Conservation (phyloP, 2,797 vertebrate genomes). For the Chelmon rostratus region DNA sequence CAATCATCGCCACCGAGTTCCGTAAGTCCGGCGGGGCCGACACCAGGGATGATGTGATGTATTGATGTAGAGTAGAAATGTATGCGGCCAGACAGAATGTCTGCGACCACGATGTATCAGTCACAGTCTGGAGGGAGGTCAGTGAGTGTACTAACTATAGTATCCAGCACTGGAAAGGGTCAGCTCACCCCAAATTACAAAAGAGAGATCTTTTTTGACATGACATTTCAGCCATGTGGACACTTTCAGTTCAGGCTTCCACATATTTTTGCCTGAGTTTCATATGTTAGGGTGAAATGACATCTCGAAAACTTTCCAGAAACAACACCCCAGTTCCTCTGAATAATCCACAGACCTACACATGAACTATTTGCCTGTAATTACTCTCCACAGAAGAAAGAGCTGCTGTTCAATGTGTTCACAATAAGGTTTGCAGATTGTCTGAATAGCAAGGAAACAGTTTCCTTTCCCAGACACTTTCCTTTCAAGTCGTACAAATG, state of each 20-base stretch:
- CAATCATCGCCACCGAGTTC: slow-evolving; percentile 94
- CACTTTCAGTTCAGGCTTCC: background rate
- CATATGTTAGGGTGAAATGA: too few species aligned
- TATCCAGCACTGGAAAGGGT: background rate
- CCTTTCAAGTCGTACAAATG: background rate
- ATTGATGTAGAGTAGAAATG: slow-evolving; percentile 12
- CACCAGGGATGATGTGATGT: slow-evolving; percentile 12
- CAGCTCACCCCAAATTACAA: background rate
- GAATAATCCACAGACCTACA: background rate
- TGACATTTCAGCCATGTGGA: too few species aligned
- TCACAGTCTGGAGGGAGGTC: background rate
- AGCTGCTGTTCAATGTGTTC: background rate
- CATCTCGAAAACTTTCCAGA: too few species aligned
- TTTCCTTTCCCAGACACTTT: background rate
- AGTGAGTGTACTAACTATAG: background rate
- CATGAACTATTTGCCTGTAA: background rate
- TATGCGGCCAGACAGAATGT: slow-evolving; percentile 9
- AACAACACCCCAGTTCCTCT: background rate
- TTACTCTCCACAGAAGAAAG: background rate
- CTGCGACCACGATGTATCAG: background rate
- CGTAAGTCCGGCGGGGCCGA: slow-evolving; percentile 86
- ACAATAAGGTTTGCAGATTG: background rate
- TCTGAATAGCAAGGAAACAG: background rate
- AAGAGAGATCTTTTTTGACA: background rate
- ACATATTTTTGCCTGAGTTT: too few species aligned